Evolutionary conservation across 2,797 vertebrate genomes (phyloP).

Genomic region (Catamblyrhynchus diadema): DNA sequence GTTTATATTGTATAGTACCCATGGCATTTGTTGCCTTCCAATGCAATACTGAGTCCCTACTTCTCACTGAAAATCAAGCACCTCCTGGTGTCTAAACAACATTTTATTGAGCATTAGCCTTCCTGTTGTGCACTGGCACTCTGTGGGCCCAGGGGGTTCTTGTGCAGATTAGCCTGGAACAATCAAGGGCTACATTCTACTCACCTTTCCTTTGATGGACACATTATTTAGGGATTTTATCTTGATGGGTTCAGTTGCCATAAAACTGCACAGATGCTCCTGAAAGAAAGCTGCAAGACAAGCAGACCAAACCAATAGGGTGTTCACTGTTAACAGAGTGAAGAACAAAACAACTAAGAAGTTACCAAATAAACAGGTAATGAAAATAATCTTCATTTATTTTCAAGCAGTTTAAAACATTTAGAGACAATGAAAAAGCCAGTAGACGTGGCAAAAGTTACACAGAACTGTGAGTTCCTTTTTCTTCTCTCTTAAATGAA

Average conservation of each 20-base stretch:
- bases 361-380: background rate
- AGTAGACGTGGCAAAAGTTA: background rate
- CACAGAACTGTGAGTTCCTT: background rate
- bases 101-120: background rate
- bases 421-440: background rate
- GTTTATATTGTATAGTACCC: background rate
- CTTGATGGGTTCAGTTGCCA: background rate
- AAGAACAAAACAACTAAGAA: background rate
- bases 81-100: background rate
- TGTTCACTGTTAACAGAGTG: background rate
- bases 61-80: background rate
- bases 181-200: background rate
- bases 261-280: background rate
- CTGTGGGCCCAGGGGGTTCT: background rate
- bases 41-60: background rate
- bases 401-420: background rate
- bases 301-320: background rate
- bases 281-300: background rate
- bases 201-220: background rate
- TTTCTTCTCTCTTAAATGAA: background rate
- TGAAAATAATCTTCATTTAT: background rate
- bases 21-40: background rate
- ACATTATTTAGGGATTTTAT: background rate
- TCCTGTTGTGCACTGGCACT: background rate
- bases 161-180: background rate